A percentile compares a stretch with the other conserved stretches of the same genome.
Conservation (phyloP, 1,140 invertebrate genomes). For the Scaptomyza graminum region DNA sequence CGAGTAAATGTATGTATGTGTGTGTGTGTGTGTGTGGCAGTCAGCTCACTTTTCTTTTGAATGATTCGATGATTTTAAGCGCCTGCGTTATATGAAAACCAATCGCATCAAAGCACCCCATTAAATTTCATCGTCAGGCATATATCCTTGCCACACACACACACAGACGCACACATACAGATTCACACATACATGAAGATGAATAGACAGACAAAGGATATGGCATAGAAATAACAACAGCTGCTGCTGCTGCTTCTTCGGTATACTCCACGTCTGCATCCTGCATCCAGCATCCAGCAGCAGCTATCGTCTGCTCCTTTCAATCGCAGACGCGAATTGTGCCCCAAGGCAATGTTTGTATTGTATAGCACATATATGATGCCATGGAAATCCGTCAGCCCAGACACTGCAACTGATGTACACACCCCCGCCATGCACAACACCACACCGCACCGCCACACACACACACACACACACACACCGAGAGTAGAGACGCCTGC, state of each 20-base stretch:
- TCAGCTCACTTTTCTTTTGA: slow-evolving; percentile 83
- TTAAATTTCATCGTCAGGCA: slow-evolving; percentile 84
- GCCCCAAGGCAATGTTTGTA: slow-evolving; percentile 64
- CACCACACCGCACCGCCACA: background rate
- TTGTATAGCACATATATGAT: slow-evolving; percentile 42
- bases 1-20: slow-evolving; percentile 12
- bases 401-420: slow-evolving; percentile 64
- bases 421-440: background rate
- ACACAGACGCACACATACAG: slow-evolving; percentile 28
- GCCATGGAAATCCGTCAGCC: slow-evolving; percentile 75
- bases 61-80: slow-evolving; percentile 84
- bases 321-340: slow-evolving; percentile 33
- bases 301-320: slow-evolving; percentile 38
- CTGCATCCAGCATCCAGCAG: slow-evolving; percentile 24
- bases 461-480: slow-evolving; percentile 9
- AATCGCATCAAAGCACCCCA: slow-evolving; percentile 84
- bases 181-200: slow-evolving; percentile 19
- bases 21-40: slow-evolving; percentile 60
- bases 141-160: slow-evolving; percentile 72
- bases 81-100: slow-evolving; percentile 84
- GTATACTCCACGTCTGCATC: slow-evolving; percentile 19
- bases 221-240: slow-evolving; percentile 69
- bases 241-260: slow-evolving; percentile 49
- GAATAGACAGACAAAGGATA: slow-evolving; percentile 42
- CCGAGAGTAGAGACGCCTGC: slow-evolving; percentile 18